phyloP scores from a whole-genome alignment of 1,140 invertebrate species.

The Pectinophora gossypiella region DNA sequence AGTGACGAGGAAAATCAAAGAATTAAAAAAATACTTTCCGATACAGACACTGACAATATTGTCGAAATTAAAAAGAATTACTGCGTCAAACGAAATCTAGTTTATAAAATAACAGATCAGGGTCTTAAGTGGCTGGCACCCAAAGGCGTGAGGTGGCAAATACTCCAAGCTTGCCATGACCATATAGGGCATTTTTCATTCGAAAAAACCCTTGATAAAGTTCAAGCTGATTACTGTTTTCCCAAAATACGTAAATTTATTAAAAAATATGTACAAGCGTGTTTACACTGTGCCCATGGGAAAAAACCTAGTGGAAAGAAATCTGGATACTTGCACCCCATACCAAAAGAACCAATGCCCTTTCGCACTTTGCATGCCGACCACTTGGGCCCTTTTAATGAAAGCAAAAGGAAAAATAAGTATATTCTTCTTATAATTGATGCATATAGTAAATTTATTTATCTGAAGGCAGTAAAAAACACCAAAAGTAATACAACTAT shows the following conservation, averaged over 20 bases:
- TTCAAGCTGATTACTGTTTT: background rate
- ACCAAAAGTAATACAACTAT: background rate
- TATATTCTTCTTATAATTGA: slow-evolving; percentile 1
- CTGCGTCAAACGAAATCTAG: background rate
- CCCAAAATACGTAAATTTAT: background rate
- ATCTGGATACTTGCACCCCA: background rate
- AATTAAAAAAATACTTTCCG: background rate
- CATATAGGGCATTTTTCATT: slow-evolving; percentile 1
- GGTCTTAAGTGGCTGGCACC: background rate
- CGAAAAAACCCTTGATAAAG: background rate
- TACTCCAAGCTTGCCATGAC: background rate
- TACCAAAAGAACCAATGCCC: background rate
- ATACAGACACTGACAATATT: background rate
- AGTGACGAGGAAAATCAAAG: background rate
- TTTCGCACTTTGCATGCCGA: background rate
- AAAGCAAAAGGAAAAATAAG: background rate
- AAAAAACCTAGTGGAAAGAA: background rate
- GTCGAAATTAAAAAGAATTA: background rate
- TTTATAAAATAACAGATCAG: background rate
- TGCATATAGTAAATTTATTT: background rate
- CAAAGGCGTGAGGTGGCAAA: background rate
- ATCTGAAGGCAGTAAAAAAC: background rate
- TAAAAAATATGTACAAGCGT: background rate
- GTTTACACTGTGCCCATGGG: background rate
- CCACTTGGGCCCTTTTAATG: background rate